Evolutionary conservation across 2,797 vertebrate species (phyloP).

Genomic region (Acipenser ruthenus): DNA sequence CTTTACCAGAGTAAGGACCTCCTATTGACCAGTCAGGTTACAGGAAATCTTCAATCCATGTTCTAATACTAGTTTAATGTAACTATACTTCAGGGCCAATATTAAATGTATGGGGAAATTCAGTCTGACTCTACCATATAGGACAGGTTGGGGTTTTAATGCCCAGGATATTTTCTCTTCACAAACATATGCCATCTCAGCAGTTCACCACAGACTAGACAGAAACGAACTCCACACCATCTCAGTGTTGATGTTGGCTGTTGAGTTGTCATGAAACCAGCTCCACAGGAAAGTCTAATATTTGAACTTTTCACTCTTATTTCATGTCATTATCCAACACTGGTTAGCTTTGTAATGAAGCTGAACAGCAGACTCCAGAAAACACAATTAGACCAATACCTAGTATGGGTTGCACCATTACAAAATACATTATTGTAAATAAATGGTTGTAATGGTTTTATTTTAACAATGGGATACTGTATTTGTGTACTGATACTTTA

Average conservation of each 20-base stretch:
- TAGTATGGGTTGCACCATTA: slow-evolving; percentile 19
- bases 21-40: too few relatives aligned
- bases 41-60: too few relatives aligned
- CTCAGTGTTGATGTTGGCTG: slow-evolving; percentile 56
- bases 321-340: slow-evolving; percentile 50
- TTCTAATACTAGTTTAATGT: too few relatives aligned
- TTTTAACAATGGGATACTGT: too few relatives aligned
- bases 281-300: slow-evolving; percentile 64
- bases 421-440: slow-evolving; percentile 15
- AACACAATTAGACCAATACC: slow-evolving; percentile 3
- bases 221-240: slow-evolving; percentile 45
- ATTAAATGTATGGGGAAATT: too few relatives aligned
- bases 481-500: too few relatives aligned
- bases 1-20: too few relatives aligned
- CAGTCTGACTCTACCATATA: too few relatives aligned
- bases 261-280: slow-evolving; percentile 40
- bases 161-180: slow-evolving; percentile 21
- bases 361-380: slow-evolving; percentile 31
- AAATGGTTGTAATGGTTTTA: not conserved
- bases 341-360: slow-evolving; percentile 33
- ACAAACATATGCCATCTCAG: slow-evolving; percentile 40
- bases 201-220: slow-evolving; percentile 57
- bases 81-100: too few relatives aligned
- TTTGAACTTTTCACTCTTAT: slow-evolving; percentile 69
- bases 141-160: slow-evolving; percentile 8